Evolutionary conservation across 2,888 invertebrate genomes (phyloP), one percentile per base, ranked within the genome.

Genomic region (Synergus japonicus): DNA sequence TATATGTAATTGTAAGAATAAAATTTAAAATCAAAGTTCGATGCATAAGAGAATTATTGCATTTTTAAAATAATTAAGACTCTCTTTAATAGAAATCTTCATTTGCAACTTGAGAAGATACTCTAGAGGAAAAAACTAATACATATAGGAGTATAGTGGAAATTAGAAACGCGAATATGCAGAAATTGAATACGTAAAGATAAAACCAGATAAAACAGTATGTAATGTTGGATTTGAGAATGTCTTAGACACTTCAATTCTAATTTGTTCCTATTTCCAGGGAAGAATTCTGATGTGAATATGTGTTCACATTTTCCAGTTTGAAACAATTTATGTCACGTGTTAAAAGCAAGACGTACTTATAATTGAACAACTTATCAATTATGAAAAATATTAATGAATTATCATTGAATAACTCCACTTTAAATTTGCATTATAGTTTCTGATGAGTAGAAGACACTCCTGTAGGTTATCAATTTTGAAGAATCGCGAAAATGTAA

Each of bases 371-470:
- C 15, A 5, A 10, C 29, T 69, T 69, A 29, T 69, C 22, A 12
- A 46, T 37, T 37, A 73, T 54, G 29, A 37, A 41, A 3, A 73
- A 54, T 49, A 73, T 22, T 9, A 15, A 29, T 46, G 37, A 41
- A n/a, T 73, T 15, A 73, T 54, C n/a, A 54, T 73, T 29, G 73
- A 37, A 73, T 73, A 15, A 54, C n/a, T 49, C 37, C 12, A 41
- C 37, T 12, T 29, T 4, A 8, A 41, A 37, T 54, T n/a, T 54
- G 37, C 54, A 73, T 73, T 49, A 54, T 4, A 49, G 37, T 15
- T 9, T 73, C 29, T 15, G 9, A 29, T 54, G 15, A 73, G 54
- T n/a, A 29, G 37, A 54, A 73, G 37, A 73, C 41, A 54, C n/a
- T 9, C 0, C 49, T 49, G 18, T 13, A 13, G 4, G 8, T 73